phyloP scores from a whole-genome alignment of 2,888 invertebrate genomes.

The Rhogogaster chlorosoma region DNA sequence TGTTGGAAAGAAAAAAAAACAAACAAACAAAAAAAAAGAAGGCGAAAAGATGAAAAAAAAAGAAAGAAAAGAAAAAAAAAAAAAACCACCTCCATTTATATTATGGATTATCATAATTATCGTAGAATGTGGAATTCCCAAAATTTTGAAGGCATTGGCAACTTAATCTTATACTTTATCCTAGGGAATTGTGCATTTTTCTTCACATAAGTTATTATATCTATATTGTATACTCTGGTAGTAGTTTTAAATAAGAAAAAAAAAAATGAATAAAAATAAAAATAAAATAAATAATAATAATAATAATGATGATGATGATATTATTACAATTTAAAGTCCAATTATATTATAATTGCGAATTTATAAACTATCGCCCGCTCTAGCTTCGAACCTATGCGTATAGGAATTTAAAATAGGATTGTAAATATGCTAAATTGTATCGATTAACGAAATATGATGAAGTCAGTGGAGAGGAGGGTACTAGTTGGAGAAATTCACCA shows the following conservation, averaged over 20 bases:
- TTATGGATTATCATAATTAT: constrained; percentile 33
- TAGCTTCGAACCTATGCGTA: constrained; percentile 32
- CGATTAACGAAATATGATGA: constrained; percentile 11
- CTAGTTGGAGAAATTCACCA: not conserved
- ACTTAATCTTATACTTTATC: constrained; percentile 58
- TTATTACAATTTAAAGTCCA: constrained; percentile 41
- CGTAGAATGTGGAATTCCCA: constrained; percentile 39
- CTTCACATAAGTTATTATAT: constrained; percentile 41
- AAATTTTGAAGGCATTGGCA: constrained; percentile 75
- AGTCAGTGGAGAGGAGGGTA: not conserved
- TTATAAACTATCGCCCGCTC: constrained; percentile 37
- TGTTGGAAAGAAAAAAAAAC: not conserved
- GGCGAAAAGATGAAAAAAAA: not conserved
- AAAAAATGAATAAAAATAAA: constrained; percentile 30
- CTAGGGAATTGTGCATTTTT: constrained; percentile 46
- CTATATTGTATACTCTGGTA: constrained; percentile 26
- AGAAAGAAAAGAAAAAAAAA: not conserved
- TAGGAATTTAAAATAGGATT: constrained; percentile 26
- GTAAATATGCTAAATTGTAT: constrained; percentile 44
- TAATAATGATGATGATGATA: constrained; percentile 11
- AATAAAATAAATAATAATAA: constrained; percentile 36
- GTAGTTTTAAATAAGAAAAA: constrained; percentile 51
- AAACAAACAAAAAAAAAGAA: not conserved
- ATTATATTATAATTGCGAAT: constrained; percentile 54
- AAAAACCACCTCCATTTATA: constrained; percentile 25